A percentile compares a stretch with the other conserved stretches of the same genome.
Evolutionary conservation across 2,113 vertebrate genomes (phyloP).

Genomic region (Orientallactaga bullata): DNA sequence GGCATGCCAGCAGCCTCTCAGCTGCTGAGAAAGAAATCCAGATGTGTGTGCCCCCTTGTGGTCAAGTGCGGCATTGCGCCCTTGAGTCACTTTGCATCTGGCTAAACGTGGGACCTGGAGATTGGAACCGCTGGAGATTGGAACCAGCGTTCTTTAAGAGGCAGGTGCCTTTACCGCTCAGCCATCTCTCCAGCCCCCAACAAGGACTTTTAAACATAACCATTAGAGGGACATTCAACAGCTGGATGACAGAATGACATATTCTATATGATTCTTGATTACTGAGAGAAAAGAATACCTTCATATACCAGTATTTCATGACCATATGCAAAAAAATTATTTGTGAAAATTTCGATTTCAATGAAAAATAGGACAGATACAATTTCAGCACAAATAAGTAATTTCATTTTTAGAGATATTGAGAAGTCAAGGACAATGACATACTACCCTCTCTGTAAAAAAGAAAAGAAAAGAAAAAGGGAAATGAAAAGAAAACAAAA

Average conservation of each 20-base stretch:
- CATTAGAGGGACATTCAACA: background rate
- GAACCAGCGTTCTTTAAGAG: no score
- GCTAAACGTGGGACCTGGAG: no score
- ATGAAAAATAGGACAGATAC: background rate
- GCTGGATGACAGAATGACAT: background rate
- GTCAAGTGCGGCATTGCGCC: no score
- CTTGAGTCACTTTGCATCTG: no score
- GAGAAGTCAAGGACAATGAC: background rate
- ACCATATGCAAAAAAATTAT: background rate
- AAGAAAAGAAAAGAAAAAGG: no score
- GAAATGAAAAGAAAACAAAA: no score
- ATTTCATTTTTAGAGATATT: background rate
- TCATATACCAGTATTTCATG: background rate
- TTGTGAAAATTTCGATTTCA: background rate
- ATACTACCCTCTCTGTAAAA: background rate
- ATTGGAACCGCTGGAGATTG: no score
- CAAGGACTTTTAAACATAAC: background rate
- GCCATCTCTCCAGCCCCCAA: no score
- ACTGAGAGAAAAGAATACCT: background rate
- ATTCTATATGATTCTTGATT: background rate
- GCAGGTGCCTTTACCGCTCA: no score
- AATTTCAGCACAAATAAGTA: slow-evolving; percentile 2
- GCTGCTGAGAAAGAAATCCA: no score
- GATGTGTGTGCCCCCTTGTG: no score
- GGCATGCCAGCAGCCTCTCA: no score